Evolutionary conservation across 2,888 invertebrate species (phyloP).

Genomic region (Lumbricus terrestris): DNA sequence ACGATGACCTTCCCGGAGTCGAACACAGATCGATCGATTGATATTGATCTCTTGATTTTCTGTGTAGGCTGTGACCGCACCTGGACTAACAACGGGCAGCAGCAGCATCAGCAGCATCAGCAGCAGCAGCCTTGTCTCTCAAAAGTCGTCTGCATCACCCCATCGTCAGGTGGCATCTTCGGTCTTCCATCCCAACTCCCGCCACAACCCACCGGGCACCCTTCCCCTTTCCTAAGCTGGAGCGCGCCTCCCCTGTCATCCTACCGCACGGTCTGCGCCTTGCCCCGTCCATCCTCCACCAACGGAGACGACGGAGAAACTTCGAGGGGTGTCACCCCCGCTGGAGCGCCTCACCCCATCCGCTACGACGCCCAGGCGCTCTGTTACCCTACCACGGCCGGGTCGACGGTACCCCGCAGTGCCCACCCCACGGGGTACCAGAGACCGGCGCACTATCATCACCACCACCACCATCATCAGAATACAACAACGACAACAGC

Average conservation of each 20-base stretch:
- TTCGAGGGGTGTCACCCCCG: background rate
- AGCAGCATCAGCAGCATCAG: too few species aligned
- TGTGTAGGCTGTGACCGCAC: background rate
- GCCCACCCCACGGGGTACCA: background rate
- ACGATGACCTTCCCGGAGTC: too few species aligned
- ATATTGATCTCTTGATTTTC: background rate
- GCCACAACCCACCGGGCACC: background rate
- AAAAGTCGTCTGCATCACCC: background rate
- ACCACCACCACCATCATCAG: slow-evolving; percentile 7
- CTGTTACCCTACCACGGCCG: background rate
- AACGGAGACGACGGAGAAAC: slow-evolving; percentile 8
- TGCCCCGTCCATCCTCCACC: background rate
- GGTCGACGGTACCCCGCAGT: background rate
- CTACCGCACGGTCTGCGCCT: background rate
- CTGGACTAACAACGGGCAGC: background rate
- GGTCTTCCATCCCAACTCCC: background rate
- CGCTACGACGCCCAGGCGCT: background rate
- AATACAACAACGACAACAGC: background rate
- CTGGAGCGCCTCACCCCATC: background rate
- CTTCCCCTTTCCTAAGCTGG: background rate
- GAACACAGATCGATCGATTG: too few species aligned
- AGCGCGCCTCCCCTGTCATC: slow-evolving; percentile 9
- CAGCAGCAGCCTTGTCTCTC: too few species aligned
- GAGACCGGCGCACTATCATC: slow-evolving; percentile 15
- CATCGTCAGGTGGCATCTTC: background rate